phyloP scores from a whole-genome alignment of 30 jellyfish, hydroid and myxozoan species.

The Calvadosia cruxmelitensis region DNA sequence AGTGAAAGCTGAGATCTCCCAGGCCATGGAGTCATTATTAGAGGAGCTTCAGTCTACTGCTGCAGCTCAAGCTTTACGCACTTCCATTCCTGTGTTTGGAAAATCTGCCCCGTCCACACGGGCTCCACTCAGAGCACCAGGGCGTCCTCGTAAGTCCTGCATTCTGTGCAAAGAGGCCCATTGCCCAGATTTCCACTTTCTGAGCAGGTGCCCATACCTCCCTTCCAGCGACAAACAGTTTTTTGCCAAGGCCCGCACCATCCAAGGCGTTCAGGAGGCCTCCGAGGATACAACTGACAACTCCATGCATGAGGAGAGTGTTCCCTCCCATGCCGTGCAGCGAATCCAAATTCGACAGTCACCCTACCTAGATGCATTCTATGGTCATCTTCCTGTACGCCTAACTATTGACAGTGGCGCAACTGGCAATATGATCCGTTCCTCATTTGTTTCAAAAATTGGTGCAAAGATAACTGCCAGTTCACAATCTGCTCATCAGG shows the following conservation, averaged over 20 bases:
- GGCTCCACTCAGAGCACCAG: background rate
- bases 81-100: too few species aligned
- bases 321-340: background rate
- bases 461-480: background rate
- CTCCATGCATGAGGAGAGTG: background rate
- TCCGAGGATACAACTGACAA: too few species aligned
- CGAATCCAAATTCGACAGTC: conserved; percentile 9
- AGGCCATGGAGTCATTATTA: conserved; percentile 24
- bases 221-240: background rate
- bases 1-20: conserved; percentile 46
- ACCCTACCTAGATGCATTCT: conserved; percentile 4
- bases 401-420: conserved; percentile 7
- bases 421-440: conserved; percentile 2
- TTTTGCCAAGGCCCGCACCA: conserved; percentile 2
- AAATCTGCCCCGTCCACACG: too few species aligned
- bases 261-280: conserved; percentile 2
- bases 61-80: too few species aligned
- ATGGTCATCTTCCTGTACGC: background rate
- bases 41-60: conserved; percentile 10
- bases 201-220: conserved; percentile 9
- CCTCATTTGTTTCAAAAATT: background rate
- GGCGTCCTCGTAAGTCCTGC: conserved; percentile 1
- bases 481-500: background rate
- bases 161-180: background rate
- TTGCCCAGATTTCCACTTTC: conserved; percentile 15